Conservation (phyloP, 1,140 invertebrate species). For the Steinernema feltiae region DNA sequence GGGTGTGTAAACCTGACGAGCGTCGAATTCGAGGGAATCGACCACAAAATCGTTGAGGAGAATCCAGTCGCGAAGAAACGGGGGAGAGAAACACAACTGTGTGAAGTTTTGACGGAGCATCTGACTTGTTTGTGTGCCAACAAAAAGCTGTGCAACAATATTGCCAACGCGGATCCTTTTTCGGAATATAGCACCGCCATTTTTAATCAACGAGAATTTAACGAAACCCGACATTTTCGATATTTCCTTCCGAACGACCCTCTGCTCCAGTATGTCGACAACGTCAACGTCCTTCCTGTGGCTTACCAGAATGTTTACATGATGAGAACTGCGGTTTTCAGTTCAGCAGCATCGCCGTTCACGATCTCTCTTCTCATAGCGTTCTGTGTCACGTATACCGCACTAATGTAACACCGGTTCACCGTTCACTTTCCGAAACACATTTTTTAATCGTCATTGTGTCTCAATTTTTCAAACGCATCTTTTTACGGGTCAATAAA, state of each 20-base stretch:
- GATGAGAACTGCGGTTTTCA: background rate
- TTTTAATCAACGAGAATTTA: background rate
- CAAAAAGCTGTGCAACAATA: background rate
- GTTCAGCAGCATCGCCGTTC: background rate
- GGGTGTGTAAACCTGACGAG: constrained; percentile 46
- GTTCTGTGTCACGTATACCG: background rate
- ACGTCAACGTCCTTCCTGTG: background rate
- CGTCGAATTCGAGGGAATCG: constrained; percentile 29
- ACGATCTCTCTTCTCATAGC: background rate
- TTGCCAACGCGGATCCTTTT: background rate
- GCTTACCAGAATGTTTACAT: background rate
- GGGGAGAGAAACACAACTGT: background rate
- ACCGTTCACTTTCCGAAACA: background rate
- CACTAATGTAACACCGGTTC: background rate
- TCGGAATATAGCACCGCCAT: background rate
- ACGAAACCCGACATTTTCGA: background rate
- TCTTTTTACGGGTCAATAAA: background rate
- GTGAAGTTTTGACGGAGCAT: background rate
- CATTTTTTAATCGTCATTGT: background rate
- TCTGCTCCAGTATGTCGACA: background rate
- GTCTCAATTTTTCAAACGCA: background rate
- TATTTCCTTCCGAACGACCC: background rate
- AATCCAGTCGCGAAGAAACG: constrained; percentile 6
- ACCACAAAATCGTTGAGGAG: background rate
- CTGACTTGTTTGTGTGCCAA: background rate